These are phyloP conservation scores for Philotrypesis tridentata DNA, from an alignment of 1,140 invertebrate genomes.

Conservation along the genomic window DNA sequence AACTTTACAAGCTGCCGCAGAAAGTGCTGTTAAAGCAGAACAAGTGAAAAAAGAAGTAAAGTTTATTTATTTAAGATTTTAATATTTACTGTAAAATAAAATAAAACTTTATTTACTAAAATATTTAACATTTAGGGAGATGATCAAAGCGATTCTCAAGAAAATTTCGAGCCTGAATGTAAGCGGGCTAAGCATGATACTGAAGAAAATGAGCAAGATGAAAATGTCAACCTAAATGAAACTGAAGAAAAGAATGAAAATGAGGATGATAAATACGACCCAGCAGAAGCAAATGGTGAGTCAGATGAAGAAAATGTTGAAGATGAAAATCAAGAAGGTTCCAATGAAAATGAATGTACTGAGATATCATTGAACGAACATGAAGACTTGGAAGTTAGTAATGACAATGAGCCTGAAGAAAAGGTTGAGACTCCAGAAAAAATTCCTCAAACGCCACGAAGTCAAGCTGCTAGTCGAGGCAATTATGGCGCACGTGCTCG, in stretches of 20 bases:
- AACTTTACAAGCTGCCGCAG: conserved; percentile 56
- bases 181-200: conserved; percentile 51
- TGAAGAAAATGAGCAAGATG: conserved; percentile 49
- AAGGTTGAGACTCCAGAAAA: conserved; percentile 51
- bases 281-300: conserved; percentile 48
- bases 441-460: neutral
- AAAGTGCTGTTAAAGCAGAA: conserved; percentile 51
- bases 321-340: conserved; percentile 38
- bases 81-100: neutral
- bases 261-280: conserved; percentile 57
- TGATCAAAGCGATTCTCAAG: conserved; percentile 49
- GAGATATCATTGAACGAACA: conserved; percentile 39
- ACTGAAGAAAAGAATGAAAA: conserved; percentile 65
- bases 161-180: conserved; percentile 50
- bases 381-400: conserved; percentile 48
- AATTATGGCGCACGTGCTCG: conserved; percentile 57
- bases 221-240: conserved; percentile 43
- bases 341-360: conserved; percentile 40
- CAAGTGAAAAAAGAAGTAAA: conserved; percentile 52
- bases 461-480: conserved; percentile 42
- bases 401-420: conserved; percentile 48
- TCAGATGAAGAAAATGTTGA: conserved; percentile 55
- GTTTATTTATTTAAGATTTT: conserved; percentile 32
- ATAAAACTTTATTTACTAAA: conserved; percentile 6
- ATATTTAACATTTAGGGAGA: conserved; percentile 48